Percentiles rank a stretch among this genome's conserved stretches.
These are phyloP conservation scores for Chondrosia reniformis DNA, from an alignment of 37 sponge, comb jelly and placozoan species.

Conservation along the genomic window DNA sequence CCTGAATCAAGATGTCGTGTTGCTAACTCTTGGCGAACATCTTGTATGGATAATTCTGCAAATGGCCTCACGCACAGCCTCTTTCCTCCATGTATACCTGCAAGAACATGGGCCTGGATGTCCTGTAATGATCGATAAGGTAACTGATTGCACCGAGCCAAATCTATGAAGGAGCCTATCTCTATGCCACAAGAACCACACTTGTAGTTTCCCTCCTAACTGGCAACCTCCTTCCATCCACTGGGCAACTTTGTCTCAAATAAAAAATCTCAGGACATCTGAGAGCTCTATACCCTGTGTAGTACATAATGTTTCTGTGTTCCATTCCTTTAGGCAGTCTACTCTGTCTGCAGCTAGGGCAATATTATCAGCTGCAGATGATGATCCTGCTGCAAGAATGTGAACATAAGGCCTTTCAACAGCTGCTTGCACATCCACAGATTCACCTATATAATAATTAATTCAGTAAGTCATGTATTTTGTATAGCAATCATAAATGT, in stretches of 20 bases:
- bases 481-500: no score
- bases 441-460: background rate
- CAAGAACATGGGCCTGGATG: constrained; percentile 19
- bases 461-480: no score
- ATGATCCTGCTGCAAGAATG: constrained; percentile 9
- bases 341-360: constrained; percentile 20
- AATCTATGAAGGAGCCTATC: constrained; percentile 1
- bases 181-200: constrained; percentile 40
- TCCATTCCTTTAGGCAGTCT: constrained; percentile 16
- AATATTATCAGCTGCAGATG: constrained; percentile 16
- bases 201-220: constrained; percentile 30
- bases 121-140: constrained; percentile 2
- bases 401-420: background rate
- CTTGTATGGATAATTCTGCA: background rate
- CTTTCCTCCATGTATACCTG: constrained; percentile 18
- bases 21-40: constrained; percentile 9
- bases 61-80: constrained; percentile 24
- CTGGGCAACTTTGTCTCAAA: constrained; percentile 28
- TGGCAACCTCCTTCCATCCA: constrained; percentile 35
- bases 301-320: background rate
- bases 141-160: constrained; percentile 12
- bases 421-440: background rate
- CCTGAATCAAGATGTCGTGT: background rate
- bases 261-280: constrained; percentile 25
- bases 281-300: background rate